Percentiles rank a stretch among this genome's conserved stretches.
These are phyloP conservation scores for Leucoraja erinaceus DNA, from an alignment of 2,113 vertebrate genomes.

Conservation along the genomic window DNA sequence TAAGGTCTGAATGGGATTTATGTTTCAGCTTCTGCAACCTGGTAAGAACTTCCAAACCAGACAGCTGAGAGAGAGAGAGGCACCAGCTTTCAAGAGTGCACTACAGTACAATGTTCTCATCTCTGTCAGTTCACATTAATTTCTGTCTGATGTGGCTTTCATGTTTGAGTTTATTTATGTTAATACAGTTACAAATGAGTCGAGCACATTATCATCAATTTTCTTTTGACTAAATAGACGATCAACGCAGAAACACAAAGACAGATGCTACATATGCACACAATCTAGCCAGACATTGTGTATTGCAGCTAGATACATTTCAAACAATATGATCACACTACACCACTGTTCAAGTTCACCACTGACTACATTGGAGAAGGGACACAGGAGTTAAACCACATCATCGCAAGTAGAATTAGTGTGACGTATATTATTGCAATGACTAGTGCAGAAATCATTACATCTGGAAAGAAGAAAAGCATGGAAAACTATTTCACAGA, in stretches of 20 bases:
- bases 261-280: neutral
- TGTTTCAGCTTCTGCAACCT: neutral
- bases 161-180: slow-evolving; percentile 17
- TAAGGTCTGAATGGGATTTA: neutral
- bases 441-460: neutral
- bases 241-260: neutral
- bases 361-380: neutral
- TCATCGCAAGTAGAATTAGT: neutral
- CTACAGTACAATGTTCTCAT: slow-evolving; percentile 1
- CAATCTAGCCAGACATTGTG: slow-evolving; percentile 6
- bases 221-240: neutral
- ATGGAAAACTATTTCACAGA: neutral
- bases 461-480: neutral
- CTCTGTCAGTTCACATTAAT: neutral
- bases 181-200: slow-evolving; percentile 2
- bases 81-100: neutral
- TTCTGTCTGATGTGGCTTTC: neutral
- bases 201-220: neutral
- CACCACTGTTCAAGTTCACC: neutral
- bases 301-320: neutral
- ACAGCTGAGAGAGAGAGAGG: neutral
- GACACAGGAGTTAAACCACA: neutral
- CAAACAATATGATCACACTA: neutral
- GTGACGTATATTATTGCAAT: neutral
- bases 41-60: neutral